Base-by-base conservation (phyloP, 2,797 vertebrate species). In the Poeciliopsis presidionis region DNA sequence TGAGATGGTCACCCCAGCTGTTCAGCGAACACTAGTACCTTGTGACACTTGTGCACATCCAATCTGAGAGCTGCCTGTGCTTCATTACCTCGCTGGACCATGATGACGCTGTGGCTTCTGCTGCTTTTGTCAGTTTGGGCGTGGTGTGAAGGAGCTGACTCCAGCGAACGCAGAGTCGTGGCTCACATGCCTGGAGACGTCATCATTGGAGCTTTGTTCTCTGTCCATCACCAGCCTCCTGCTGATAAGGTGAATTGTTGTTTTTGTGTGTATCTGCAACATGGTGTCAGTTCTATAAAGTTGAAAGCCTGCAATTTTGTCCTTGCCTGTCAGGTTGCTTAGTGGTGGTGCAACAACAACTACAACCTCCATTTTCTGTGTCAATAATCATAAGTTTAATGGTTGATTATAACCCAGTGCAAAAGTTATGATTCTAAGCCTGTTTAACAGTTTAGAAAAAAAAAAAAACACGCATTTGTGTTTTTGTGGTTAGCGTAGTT, bases 131-230 rank as follows among this genome's bases (percentile, higher is more conserved):
- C 96, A 84, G 72, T 97, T 74, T 95, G 95, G 93, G 95, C 94
- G 90, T 94, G 94, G 89, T 92, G 95, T 93, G 91, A 94, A 84
- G 90, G 89, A 67, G 95, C 95, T 2, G 90, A 90, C 75, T 94
- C 93, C 53, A 98, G 86, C 67, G 98, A 99, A 88, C 96, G 98
- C 76, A 94, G 98, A 71, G 97, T 99, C 88, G 96, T 99, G 82
- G 97, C 98, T 53, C 96, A 99, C 84, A 96, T 98, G 91, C 96
- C 97, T 2, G 98, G 98, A 33, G 98, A 99, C 95, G 96, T 99
- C 92, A 97, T 98, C 86, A 99, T 99, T 28, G 98, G 98, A 85
- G 98, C 98, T 2, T 90, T 99, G 57, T 99, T 99, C 91, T 99
- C 98, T 0, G 97, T 99, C 81, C 98, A 99, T 92, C 98, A 99